Evolutionary conservation across 2,113 vertebrate genomes (phyloP).

Genomic region (Pipra filicauda): DNA sequence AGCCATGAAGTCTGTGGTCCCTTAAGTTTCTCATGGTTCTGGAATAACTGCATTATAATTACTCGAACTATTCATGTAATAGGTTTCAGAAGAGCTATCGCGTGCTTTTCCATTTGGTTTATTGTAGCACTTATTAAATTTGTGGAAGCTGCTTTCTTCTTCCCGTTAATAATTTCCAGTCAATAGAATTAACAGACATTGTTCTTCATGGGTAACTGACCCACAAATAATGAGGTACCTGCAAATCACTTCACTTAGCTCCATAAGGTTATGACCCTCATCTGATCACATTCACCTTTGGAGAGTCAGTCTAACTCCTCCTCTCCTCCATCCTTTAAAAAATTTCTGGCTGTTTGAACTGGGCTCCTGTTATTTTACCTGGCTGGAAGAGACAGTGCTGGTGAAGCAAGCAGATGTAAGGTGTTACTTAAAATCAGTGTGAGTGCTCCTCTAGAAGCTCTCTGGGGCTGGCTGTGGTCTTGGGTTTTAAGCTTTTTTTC

Average conservation of each 20-base stretch:
- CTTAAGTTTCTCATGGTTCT: neutral
- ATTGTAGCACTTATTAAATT: constrained; percentile 36
- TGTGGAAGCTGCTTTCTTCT: neutral
- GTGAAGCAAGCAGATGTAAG: neutral
- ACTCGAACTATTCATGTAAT: constrained; percentile 16
- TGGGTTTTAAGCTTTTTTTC: neutral
- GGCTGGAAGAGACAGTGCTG: neutral
- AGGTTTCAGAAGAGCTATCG: constrained; percentile 17
- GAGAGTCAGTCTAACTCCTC: neutral
- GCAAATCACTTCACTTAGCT: neutral
- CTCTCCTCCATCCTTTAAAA: neutral
- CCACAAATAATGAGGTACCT: constrained; percentile 3
- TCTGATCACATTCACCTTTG: neutral
- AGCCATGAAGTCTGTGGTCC: constrained; percentile 10
- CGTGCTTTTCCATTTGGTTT: constrained; percentile 13
- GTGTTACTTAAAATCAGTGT: accelerated
- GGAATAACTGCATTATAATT: constrained; percentile 28
- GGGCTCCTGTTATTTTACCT: neutral
- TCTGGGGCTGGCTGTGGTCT: neutral
- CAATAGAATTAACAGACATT: constrained; percentile 36
- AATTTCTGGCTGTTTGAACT: neutral
- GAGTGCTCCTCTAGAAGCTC: neutral
- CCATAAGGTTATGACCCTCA: neutral
- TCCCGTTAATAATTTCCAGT: constrained; percentile 1
- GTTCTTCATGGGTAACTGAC: constrained; percentile 12